These are phyloP conservation scores for Pseudopipra pipra DNA, from an alignment of 2,113 vertebrate species.

Conservation along the genomic window DNA sequence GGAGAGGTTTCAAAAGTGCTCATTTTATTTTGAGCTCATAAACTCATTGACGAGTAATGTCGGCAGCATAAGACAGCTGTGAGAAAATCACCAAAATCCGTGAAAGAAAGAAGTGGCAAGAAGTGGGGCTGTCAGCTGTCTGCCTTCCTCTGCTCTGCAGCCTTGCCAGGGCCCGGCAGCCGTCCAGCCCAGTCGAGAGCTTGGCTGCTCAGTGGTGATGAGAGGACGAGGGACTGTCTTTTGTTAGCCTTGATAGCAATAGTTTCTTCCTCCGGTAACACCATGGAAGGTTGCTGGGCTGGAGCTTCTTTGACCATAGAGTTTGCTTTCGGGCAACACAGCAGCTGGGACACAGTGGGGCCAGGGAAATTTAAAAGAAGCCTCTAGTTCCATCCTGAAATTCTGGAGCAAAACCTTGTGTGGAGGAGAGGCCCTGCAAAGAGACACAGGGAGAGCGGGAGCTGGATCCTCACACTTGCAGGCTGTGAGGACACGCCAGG, in stretches of 20 bases:
- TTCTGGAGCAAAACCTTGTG: background rate
- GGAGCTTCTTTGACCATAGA: background rate
- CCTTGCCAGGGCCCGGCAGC: constrained; percentile 6
- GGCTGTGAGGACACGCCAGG: background rate
- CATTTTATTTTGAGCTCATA: constrained; percentile 42
- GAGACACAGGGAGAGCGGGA: accelerated
- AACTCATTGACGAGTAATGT: background rate
- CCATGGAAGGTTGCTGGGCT: background rate
- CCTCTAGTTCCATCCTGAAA: background rate
- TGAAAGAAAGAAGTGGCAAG: constrained; percentile 42
- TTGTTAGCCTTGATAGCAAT: background rate
- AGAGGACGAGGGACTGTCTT: background rate
- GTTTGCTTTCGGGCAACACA: background rate
- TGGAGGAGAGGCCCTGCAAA: background rate
- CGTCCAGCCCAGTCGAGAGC: background rate
- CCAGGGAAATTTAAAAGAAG: background rate
- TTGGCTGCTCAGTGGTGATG: background rate
- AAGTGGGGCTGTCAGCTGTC: constrained; percentile 60
- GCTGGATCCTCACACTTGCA: background rate
- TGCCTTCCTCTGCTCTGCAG: constrained; percentile 13
- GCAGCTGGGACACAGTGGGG: accelerated
- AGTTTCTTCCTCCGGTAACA: background rate
- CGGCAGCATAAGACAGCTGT: background rate
- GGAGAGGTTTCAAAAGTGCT: background rate
- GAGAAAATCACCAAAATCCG: constrained; percentile 52